These are phyloP conservation scores for Mus spicilegus DNA, from an alignment of 2,113 vertebrate genomes.

Conservation along the genomic window DNA sequence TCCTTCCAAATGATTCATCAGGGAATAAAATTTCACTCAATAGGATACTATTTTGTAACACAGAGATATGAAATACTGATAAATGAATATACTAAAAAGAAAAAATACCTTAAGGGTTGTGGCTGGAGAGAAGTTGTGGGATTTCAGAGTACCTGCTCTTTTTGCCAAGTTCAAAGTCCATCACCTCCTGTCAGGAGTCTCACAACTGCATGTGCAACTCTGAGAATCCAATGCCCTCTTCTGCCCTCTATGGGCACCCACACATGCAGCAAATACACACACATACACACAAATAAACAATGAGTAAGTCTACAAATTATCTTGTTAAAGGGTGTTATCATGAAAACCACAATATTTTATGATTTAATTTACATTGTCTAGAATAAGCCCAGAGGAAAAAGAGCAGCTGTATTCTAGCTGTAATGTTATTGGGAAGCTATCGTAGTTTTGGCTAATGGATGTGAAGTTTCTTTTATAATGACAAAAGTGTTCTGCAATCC, in stretches of 20 bases:
- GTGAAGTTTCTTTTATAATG: background rate
- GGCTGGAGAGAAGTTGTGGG: background rate
- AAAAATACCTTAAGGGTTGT: background rate
- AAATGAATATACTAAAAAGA: background rate
- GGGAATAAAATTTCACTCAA: background rate
- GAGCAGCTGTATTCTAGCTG: background rate
- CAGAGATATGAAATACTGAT: background rate
- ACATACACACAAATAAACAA: background rate
- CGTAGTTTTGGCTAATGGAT: background rate
- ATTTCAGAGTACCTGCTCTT: background rate
- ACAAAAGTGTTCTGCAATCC: background rate
- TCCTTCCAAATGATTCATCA: background rate
- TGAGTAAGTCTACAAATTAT: background rate
- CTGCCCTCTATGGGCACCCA: background rate
- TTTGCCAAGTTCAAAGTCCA: background rate
- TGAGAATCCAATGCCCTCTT: background rate
- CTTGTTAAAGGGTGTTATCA: background rate
- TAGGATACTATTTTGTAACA: background rate
- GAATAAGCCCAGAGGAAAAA: background rate
- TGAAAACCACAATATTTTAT: background rate
- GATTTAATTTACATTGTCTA: background rate
- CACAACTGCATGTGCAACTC: background rate
- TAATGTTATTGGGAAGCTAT: background rate
- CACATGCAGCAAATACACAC: background rate
- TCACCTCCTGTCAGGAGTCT: background rate